Evolutionary conservation across 2,797 vertebrate genomes (phyloP), one percentile per base, ranked within the genome.

Genomic region (Rhadinocentrus ornatus): DNA sequence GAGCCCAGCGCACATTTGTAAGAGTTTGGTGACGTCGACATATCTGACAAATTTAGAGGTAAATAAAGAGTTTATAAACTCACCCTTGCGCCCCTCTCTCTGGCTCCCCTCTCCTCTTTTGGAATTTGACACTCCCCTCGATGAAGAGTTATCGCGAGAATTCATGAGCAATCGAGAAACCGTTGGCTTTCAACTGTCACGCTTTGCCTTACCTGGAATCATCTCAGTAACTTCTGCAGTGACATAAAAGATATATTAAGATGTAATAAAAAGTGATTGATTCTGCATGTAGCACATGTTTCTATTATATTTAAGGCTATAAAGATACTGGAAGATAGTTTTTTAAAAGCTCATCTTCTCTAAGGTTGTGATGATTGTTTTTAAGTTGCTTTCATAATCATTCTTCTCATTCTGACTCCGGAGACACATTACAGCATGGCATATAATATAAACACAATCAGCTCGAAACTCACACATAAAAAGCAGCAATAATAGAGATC

Each of bases 71-170:
- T 95, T 95, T 95, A 95, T 93, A 95, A 95, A 95, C 95, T 95
- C 91, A 95, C 94, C 94, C 91, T 93, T 83, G 93, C 89, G 90
- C 92, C 93, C 90, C 93, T 92, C 91, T 90, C 86, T 85, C 83
- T 84, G 81, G 71, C 90, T 90, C 89, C 90, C 85, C 90, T 91
- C 85, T 91, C 88, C 89, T 88, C 91, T 91, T 90, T 89, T 94
- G 94, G 95, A 95, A 95, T 95, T 94, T 92, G 93, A 94, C 94
- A 94, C 94, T 88, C 95, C 94, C 93, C 94, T 93, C 82, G 87
- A 81, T 79, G 66, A 71, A 46, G 65, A 92, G 67, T 1, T 77
- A 78, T 94, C 95, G 94, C 94, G 95, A 94, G 91, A 94, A 2
- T 75, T 77, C 44, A 16, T 31, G 48, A 80, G 54, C 18, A 55